Conservation (phyloP, 2,113 vertebrate species). For the Entomyzon cyanotis region DNA sequence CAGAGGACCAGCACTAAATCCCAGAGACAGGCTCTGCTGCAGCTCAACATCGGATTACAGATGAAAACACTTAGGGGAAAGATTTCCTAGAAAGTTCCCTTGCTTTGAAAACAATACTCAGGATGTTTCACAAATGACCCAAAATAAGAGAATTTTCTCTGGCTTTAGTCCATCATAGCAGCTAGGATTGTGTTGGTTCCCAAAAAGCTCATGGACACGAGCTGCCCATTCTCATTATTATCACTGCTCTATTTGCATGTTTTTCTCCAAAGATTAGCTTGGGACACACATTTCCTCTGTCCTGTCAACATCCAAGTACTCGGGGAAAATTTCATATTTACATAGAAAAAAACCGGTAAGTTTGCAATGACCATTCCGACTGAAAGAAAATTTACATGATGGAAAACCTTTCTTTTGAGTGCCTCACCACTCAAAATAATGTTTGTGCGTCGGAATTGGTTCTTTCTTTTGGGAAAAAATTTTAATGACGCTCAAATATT, state of each 20-base stretch:
- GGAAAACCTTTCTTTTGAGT: not conserved
- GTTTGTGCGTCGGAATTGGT: not conserved
- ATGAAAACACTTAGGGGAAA: not conserved
- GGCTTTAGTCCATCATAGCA: constrained; percentile 4
- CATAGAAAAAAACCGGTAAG: not conserved
- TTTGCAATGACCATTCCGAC: not conserved
- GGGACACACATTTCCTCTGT: not conserved
- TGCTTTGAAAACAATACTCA: not conserved
- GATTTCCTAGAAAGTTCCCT: not conserved
- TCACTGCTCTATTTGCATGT: not conserved
- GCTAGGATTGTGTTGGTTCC: not conserved
- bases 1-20: not conserved
- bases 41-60: not conserved
- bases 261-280: not conserved
- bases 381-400: not conserved
- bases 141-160: not conserved
- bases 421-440: not conserved
- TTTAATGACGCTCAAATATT: not conserved
- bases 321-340: not conserved
- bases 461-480: not conserved
- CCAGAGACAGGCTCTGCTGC: not conserved
- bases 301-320: not conserved
- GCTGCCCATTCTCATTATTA: constrained; percentile 1
- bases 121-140: not conserved
- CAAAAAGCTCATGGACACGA: constrained; percentile 2